Evolutionary conservation across 1,140 invertebrate species (phyloP), one percentile per base, ranked within the genome.

Genomic region (Drosophila nigromelanica): DNA sequence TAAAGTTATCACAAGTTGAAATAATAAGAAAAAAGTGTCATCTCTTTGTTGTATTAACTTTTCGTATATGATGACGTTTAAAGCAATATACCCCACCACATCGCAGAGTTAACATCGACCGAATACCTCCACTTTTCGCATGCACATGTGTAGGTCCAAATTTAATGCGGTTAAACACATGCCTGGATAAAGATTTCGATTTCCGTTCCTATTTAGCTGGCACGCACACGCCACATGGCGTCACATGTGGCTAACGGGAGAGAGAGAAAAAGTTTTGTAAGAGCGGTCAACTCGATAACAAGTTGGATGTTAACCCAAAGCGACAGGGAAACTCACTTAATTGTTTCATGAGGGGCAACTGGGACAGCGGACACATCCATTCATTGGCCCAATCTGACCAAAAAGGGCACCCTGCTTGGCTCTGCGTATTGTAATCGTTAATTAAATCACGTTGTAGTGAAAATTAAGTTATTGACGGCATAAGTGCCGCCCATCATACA

Each of bases 391-490:
- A 35, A 24, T 50, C 52, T 60, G 42, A 21, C 43, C 15, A n/a
- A 33, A n/a, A 12, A 6, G 14, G 43, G 21, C 14, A 4, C 11
- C 18, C 18, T 11, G 30, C 21, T 15, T 24, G 35, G 39, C 40
- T n/a, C 40, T 55, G 42, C 14, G 48, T 52, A 59, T 60, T 59
- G 63, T 89, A 73, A 82, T 87, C 83, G 76, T 87, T 82, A 89
- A 87, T 87, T 89, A 89, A 87, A 87, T 87, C 83, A 87, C 83
- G 83, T 87, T 82, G 79, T 73, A 64, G 58, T 63, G 62, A 72
- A 87, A 87, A 89, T 82, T 55, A 87, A 89, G 78, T 87, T 87
- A 87, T 89, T 82, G 83, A 87, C 83, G 73, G 64, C 54, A 56
- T 55, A 76, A 87, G 76, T 87, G 72, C 48, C 48, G 45, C n/a